Evolutionary conservation across 2,888 invertebrate genomes (phyloP).

Genomic region (Cenopis cana): DNA sequence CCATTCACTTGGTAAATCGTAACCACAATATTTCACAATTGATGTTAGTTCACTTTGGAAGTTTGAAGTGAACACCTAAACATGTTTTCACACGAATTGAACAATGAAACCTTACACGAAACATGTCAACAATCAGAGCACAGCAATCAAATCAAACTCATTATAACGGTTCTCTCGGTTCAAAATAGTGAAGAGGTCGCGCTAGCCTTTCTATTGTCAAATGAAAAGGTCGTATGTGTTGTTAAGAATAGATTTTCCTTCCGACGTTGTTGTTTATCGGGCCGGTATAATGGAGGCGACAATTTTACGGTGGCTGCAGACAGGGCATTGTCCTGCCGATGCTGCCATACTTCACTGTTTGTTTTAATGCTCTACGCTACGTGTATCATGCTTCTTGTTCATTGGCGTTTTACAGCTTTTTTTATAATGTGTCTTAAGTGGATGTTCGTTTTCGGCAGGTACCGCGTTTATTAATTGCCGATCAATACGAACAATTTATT

Average conservation of each 20-base stretch:
- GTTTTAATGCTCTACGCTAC: slow-evolving; percentile 13
- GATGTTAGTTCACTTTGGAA: too few species aligned
- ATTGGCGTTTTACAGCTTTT: neutral
- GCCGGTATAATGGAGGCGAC: slow-evolving; percentile 44
- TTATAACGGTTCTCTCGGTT: slow-evolving; percentile 35
- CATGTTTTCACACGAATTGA: too few species aligned
- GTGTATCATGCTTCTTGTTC: neutral
- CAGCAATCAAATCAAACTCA: slow-evolving; percentile 25
- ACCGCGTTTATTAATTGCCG: neutral
- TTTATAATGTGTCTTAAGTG: neutral
- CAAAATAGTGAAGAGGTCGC: slow-evolving; percentile 29
- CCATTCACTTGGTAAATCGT: too few species aligned
- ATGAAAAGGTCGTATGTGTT: slow-evolving; percentile 12
- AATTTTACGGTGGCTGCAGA: slow-evolving; percentile 76
- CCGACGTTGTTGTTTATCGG: slow-evolving; percentile 11
- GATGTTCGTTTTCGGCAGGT: neutral
- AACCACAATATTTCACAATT: too few species aligned
- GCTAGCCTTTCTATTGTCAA: neutral
- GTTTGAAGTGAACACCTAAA: too few species aligned
- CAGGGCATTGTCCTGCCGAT: slow-evolving; percentile 67
- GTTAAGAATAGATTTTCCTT: neutral
- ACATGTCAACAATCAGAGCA: slow-evolving; percentile 9
- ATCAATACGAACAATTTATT: neutral
- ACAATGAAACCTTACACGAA: neutral
- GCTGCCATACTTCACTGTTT: slow-evolving; percentile 40